Percentiles rank a stretch among this genome's conserved stretches.
These are phyloP conservation scores for Ptychochromis oligacanthus DNA, from an alignment of 2,113 vertebrate genomes.

Conservation along the genomic window DNA sequence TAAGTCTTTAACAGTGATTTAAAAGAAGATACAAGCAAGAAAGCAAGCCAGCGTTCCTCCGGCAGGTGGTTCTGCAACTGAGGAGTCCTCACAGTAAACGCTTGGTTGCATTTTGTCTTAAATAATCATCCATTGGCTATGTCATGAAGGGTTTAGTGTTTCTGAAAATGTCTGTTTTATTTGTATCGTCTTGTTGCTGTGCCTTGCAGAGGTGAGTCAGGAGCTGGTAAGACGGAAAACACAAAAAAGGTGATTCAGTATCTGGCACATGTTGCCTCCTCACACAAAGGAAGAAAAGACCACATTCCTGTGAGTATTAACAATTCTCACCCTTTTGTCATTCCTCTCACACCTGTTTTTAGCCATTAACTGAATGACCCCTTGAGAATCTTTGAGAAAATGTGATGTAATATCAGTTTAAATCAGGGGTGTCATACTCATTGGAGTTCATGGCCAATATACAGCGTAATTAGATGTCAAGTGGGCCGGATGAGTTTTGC, in stretches of 20 bases:
- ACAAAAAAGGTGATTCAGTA: slow-evolving; percentile 99
- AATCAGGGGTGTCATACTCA: background rate
- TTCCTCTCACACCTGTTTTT: background rate
- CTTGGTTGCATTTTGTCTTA: background rate
- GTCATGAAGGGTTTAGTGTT: background rate
- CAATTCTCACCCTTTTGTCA: background rate
- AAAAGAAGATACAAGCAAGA: background rate
- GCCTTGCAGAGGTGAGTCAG: slow-evolving; percentile 91
- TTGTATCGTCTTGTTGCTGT: background rate
- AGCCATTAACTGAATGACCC: background rate
- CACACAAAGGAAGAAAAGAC: slow-evolving; percentile 98
- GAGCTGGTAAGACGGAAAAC: slow-evolving; percentile 98
- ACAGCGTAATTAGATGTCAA: too few relatives aligned
- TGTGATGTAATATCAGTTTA: background rate
- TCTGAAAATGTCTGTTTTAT: slow-evolving; percentile 22
- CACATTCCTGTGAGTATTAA: slow-evolving; percentile 93
- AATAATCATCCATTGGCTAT: background rate
- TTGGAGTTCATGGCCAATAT: background rate
- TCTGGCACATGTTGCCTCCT: slow-evolving; percentile 97
- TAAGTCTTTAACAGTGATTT: background rate
- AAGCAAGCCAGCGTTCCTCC: background rate
- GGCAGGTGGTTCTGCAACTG: background rate
- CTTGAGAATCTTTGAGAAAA: too few relatives aligned
- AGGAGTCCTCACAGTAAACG: background rate
- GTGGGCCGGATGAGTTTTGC: too few relatives aligned